Percentiles rank a stretch among this genome's conserved stretches.
Conservation (phyloP, 2,797 vertebrate genomes). For the Halcyon leucocephala region DNA sequence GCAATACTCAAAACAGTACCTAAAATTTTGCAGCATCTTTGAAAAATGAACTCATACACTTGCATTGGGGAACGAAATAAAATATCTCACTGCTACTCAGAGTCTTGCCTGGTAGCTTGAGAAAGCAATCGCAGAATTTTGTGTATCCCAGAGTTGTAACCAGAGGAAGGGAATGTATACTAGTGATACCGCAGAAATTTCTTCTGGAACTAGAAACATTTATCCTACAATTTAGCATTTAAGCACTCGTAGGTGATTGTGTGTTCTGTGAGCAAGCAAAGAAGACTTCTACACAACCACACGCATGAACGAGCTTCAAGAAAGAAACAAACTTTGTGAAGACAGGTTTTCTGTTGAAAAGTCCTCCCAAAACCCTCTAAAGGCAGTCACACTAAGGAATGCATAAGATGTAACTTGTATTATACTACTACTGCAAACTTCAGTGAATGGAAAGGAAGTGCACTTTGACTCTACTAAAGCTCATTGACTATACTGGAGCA, state of each 20-base stretch:
- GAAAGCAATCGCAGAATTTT: not conserved
- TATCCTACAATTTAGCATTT: not conserved
- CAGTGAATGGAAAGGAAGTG: not conserved
- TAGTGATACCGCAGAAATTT: not conserved
- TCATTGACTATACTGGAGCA: not conserved
- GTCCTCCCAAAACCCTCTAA: not conserved
- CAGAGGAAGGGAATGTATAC: not conserved
- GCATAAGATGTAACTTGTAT: not conserved
- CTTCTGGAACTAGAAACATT: not conserved
- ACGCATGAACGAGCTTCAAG: not conserved
- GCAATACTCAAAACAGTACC: not conserved
- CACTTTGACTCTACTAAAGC: not conserved
- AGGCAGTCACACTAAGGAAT: not conserved
- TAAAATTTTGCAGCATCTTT: not conserved
- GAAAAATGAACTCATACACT: not conserved
- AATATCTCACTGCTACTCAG: not conserved
- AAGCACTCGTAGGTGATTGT: rapidly evolving
- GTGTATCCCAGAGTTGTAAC: not conserved
- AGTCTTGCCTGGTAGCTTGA: not conserved
- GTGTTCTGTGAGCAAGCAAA: not conserved
- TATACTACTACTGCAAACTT: not conserved
- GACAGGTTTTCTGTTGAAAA: not conserved
- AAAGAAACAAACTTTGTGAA: not conserved
- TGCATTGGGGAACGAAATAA: not conserved
- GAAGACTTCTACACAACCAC: rapidly evolving